phyloP scores from a whole-genome alignment of 2,888 invertebrate genomes.

The Clunio marinus region DNA sequence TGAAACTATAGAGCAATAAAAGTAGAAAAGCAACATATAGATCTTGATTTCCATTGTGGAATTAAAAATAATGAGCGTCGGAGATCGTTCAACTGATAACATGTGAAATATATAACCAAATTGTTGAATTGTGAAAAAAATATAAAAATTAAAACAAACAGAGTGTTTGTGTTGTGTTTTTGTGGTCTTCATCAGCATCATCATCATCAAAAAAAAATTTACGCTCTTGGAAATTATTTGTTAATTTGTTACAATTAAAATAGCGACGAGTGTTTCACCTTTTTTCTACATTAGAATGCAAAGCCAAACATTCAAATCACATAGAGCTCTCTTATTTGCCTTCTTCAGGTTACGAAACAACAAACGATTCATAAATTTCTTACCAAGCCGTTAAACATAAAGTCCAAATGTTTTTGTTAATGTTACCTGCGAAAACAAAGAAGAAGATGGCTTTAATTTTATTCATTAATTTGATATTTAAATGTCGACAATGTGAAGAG shows the following conservation, averaged over 20 bases:
- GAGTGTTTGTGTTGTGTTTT: too few species aligned
- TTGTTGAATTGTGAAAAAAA: conserved; percentile 3
- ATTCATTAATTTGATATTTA: not conserved
- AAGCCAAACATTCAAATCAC: not conserved
- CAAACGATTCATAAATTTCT: not conserved
- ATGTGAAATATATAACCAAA: conserved; percentile 8
- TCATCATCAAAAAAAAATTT: not conserved
- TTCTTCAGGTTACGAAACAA: not conserved
- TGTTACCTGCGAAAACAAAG: not conserved
- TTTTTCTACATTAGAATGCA: not conserved
- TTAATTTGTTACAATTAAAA: conserved; percentile 27
- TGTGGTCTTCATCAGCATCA: too few species aligned
- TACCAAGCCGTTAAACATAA: not conserved
- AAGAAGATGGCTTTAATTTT: not conserved
- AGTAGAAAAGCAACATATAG: conserved; percentile 9
- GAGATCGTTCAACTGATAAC: conserved; percentile 6
- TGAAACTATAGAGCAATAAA: conserved; percentile 27
- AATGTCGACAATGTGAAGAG: not conserved
- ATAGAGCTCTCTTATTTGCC: not conserved
- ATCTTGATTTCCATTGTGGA: conserved; percentile 9
- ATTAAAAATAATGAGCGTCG: not conserved
- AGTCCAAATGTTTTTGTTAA: not conserved
- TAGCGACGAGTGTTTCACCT: not conserved
- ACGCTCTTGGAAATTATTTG: not conserved
- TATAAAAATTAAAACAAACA: not conserved